A percentile compares a stretch with the other conserved stretches of the same genome.
phyloP scores from a whole-genome alignment of 2,888 invertebrate species.

The Litoditis marina region DNA sequence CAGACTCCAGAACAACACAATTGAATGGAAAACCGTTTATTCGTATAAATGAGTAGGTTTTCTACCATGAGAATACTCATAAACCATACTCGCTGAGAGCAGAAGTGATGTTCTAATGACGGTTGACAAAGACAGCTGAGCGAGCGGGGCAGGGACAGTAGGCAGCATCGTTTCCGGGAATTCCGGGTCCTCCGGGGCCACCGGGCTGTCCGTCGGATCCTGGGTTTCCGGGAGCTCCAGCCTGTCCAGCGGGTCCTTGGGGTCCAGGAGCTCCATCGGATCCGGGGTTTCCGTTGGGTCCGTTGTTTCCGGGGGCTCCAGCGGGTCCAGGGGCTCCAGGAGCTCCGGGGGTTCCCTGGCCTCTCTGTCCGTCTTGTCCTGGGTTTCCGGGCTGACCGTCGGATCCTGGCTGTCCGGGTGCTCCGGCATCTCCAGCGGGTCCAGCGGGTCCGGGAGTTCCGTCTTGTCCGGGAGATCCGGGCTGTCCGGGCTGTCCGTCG shows the following conservation, averaged over 20 bases:
- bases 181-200: constrained; percentile 35
- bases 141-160: no score
- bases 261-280: constrained; percentile 41
- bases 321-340: constrained; percentile 25
- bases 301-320: constrained; percentile 20
- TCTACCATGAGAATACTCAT: no score
- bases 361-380: constrained; percentile 22
- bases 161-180: constrained; percentile 26
- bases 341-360: constrained; percentile 20
- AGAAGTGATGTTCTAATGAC: no score
- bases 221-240: constrained; percentile 39
- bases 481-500: constrained; percentile 39
- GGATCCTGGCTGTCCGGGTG: constrained; percentile 30
- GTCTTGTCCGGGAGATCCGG: constrained; percentile 44
- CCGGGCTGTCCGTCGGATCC: constrained; percentile 39
- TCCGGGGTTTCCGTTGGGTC: constrained; percentile 24
- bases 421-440: constrained; percentile 41
- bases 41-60: no score
- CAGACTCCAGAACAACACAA: no score
- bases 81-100: no score
- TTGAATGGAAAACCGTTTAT: no score
- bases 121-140: no score
- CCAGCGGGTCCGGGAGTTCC: constrained; percentile 46
- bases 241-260: constrained; percentile 40
- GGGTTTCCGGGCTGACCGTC: constrained; percentile 33